A percentile compares a stretch with the other conserved stretches of the same genome.
Evolutionary conservation across 2,797 vertebrate species (phyloP).

Genomic region (Poliocrania exsul): DNA sequence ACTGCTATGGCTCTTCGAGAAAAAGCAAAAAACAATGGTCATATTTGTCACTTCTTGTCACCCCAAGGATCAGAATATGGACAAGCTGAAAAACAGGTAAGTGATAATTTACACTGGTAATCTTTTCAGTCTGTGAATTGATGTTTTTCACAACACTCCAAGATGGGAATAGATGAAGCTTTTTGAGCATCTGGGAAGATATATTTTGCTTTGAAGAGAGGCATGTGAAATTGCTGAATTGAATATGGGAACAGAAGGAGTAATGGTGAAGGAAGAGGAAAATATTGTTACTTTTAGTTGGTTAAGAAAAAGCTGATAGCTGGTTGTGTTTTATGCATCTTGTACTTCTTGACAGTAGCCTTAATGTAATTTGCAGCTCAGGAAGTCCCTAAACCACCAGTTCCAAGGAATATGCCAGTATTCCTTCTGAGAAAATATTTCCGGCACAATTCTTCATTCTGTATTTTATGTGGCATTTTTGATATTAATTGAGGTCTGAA

Average conservation of each 20-base stretch:
- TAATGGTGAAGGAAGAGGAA: not conserved
- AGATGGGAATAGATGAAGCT: not conserved
- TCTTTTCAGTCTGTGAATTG: not conserved
- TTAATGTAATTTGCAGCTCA: not conserved
- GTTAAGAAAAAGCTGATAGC: not conserved
- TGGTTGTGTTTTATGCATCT: not conserved
- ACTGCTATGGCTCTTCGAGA: slow-evolving; percentile 93
- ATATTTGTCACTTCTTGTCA: slow-evolving; percentile 87
- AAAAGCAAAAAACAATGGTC: slow-evolving; percentile 93
- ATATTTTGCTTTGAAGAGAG: not conserved
- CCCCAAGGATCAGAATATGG: slow-evolving; percentile 90
- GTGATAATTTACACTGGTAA: not conserved
- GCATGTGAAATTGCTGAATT: not conserved
- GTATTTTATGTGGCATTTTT: not conserved
- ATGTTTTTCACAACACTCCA: not conserved
- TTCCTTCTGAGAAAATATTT: not conserved
- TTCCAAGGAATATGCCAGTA: not conserved
- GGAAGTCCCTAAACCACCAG: not conserved
- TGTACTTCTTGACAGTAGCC: not conserved
- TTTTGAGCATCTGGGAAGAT: not conserved
- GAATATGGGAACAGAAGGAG: not conserved
- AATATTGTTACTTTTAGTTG: not conserved
- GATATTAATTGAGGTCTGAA: not conserved
- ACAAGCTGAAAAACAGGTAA: slow-evolving; percentile 94
- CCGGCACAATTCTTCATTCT: not conserved